Percentiles rank a stretch among this genome's conserved stretches.
Evolutionary conservation across 2,113 vertebrate genomes (phyloP).

Genomic region (Phaethornis superciliosus): DNA sequence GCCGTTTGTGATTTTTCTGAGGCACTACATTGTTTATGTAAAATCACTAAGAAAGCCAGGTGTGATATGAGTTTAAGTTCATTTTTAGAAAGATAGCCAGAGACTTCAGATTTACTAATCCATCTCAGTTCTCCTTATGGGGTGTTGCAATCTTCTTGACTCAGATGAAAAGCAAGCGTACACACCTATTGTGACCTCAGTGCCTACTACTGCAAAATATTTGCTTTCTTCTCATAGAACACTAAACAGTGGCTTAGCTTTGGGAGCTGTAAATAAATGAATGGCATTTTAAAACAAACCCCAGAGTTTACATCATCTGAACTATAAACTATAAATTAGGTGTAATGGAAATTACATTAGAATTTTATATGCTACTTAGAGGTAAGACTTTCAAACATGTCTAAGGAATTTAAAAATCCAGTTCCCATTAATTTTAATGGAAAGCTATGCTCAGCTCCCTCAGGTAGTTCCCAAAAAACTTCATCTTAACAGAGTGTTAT

Average conservation of each 20-base stretch:
- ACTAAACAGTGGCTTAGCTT: conserved; percentile 20
- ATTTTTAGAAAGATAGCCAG: not conserved
- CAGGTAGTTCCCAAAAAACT: conserved; percentile 38
- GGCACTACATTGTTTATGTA: conserved; percentile 53
- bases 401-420: conserved; percentile 32
- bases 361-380: conserved; percentile 29
- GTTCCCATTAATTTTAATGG: conserved; percentile 36
- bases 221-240: conserved; percentile 18
- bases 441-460: not conserved
- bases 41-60: conserved; percentile 1
- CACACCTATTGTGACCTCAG: not conserved
- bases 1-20: conserved; percentile 66
- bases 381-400: conserved; percentile 24
- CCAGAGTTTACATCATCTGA: conserved; percentile 33
- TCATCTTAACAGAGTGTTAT: not conserved
- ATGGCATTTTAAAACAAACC: conserved; percentile 23
- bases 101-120: not conserved
- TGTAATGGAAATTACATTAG: conserved; percentile 30
- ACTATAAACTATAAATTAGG: conserved; percentile 40
- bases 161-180: not conserved
- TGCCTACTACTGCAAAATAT: not conserved
- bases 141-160: not conserved
- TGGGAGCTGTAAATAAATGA: conserved; percentile 47
- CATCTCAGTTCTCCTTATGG: not conserved
- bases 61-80: not conserved